Evolutionary conservation across 2,888 invertebrate genomes (phyloP).

Genomic region (Embidobia sp.): DNA sequence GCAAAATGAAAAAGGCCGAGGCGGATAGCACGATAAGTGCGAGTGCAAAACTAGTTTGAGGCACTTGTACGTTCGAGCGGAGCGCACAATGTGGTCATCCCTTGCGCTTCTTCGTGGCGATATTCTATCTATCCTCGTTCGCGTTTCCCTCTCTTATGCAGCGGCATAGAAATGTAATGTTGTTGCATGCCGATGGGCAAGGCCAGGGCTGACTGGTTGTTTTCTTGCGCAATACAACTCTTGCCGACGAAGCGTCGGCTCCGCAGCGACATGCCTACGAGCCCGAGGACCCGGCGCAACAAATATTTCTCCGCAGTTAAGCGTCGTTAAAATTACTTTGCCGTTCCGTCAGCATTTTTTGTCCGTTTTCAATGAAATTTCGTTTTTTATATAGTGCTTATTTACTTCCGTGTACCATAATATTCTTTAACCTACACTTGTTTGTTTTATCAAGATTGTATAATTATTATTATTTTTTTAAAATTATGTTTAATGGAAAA

Average conservation of each 20-base stretch:
- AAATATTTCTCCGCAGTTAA: background rate
- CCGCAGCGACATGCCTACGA: conserved; percentile 22
- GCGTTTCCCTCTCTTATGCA: conserved; percentile 61
- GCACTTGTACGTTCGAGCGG: conserved; percentile 52
- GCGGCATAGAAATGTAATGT: conserved; percentile 65
- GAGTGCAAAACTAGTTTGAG: conserved; percentile 56
- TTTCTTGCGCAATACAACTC: conserved; percentile 74
- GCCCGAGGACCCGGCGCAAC: conserved; percentile 10
- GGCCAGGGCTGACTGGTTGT: conserved; percentile 76
- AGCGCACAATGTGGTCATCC: conserved; percentile 73
- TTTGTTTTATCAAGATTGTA: too few relatives aligned
- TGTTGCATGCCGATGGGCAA: conserved; percentile 72
- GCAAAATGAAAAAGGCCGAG: conserved; percentile 32
- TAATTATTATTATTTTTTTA: too few relatives aligned
- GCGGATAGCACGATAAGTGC: conserved; percentile 51
- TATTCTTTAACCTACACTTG: too few relatives aligned
- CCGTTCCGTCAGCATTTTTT: background rate
- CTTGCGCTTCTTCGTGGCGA: conserved; percentile 58
- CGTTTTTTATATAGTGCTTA: too few relatives aligned
- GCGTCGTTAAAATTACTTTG: too few relatives aligned
- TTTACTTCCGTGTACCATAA: too few relatives aligned
- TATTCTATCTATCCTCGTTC: conserved; percentile 55
- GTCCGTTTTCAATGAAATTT: too few relatives aligned
- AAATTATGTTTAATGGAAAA: too few relatives aligned
- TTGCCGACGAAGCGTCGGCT: conserved; percentile 55